These are phyloP conservation scores for Drosophila yooni DNA, from an alignment of 2,888 invertebrate genomes.

Conservation along the genomic window DNA sequence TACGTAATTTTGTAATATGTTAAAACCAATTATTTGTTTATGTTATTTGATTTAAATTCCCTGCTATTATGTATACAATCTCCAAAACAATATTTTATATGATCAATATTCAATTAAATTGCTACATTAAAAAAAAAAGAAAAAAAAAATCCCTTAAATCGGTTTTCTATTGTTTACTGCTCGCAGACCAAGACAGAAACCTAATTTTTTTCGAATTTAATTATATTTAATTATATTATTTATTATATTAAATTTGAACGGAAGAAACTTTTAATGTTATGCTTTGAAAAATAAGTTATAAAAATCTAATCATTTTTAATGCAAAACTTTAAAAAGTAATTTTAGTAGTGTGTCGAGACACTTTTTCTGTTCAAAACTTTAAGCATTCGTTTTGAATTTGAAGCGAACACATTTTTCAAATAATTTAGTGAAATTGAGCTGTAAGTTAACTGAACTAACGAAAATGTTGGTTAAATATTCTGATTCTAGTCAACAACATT, in stretches of 20 bases:
- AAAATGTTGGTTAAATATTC: neutral
- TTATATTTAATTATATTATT: neutral
- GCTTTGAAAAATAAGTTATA: no score
- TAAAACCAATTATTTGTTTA: no score
- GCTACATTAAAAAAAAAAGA: no score
- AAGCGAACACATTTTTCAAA: neutral
- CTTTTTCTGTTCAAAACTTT: neutral
- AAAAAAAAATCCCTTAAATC: neutral
- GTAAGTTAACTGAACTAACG: rapidly evolving
- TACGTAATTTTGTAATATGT: no score
- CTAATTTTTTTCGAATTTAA: rapidly evolving
- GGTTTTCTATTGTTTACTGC: neutral
- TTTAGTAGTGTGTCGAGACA: neutral
- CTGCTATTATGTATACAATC: no score
- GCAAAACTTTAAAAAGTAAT: no score
- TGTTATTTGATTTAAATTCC: no score
- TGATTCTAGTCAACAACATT: neutral
- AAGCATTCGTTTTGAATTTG: neutral
- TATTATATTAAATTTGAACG: neutral
- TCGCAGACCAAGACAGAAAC: neutral
- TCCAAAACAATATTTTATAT: no score
- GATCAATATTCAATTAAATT: no score
- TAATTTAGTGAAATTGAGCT: rapidly evolving
- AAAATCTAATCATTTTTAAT: no score
- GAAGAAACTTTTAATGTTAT: neutral